phyloP scores from a whole-genome alignment of 2,888 invertebrate genomes.

The Agrypnus murinus region DNA sequence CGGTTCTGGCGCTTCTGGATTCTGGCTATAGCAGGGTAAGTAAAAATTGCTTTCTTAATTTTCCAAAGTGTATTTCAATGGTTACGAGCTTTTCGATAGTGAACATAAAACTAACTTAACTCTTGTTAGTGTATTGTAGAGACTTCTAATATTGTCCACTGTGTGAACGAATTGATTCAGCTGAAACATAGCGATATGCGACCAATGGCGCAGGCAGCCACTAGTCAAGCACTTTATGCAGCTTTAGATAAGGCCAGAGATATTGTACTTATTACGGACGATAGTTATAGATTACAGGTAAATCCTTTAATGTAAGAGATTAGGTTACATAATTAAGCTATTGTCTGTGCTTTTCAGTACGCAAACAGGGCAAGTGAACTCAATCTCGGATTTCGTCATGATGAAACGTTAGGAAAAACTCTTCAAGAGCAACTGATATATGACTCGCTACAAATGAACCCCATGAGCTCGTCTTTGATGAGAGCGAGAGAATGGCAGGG shows the following conservation, averaged over 20 bases:
- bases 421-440: slow-evolving; percentile 73
- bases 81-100: no score
- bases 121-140: slow-evolving; percentile 79
- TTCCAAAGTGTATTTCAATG: not conserved
- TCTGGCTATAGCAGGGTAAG: slow-evolving; percentile 93
- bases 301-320: slow-evolving; percentile 54
- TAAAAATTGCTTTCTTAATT: slow-evolving; percentile 51
- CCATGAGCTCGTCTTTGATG: slow-evolving; percentile 78
- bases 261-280: slow-evolving; percentile 91
- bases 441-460: slow-evolving; percentile 72
- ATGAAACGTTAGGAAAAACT: slow-evolving; percentile 77
- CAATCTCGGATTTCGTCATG: slow-evolving; percentile 82
- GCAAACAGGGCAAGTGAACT: slow-evolving; percentile 91
- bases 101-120: slow-evolving; percentile 35
- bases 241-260: slow-evolving; percentile 92
- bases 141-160: slow-evolving; percentile 77
- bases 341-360: slow-evolving; percentile 77
- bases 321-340: not conserved
- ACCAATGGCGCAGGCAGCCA: slow-evolving; percentile 84
- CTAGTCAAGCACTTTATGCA: slow-evolving; percentile 86
- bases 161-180: slow-evolving; percentile 83
- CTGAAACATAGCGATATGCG: slow-evolving; percentile 86
- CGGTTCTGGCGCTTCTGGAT: slow-evolving; percentile 84
- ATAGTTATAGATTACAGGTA: slow-evolving; percentile 87
- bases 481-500: slow-evolving; percentile 87